A percentile compares a stretch with the other conserved stretches of the same genome.
Evolutionary conservation across 1,140 invertebrate genomes (phyloP).

Genomic region (Drosophila arizonae): DNA sequence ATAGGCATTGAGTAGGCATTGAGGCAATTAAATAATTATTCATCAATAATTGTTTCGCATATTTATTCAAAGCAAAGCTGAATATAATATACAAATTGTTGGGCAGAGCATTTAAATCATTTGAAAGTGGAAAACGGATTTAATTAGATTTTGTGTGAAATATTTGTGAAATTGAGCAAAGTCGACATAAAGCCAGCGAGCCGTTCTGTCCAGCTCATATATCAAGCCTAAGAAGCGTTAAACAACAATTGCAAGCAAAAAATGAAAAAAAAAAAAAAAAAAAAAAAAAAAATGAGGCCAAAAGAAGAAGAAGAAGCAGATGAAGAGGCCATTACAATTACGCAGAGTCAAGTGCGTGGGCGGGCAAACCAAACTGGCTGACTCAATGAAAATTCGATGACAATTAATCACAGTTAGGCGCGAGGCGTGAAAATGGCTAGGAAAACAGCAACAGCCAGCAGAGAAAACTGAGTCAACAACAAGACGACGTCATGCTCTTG

Average conservation of each 20-base stretch:
- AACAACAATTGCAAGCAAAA: conserved; percentile 29
- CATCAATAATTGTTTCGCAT: no score
- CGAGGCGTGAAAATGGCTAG: conserved; percentile 68
- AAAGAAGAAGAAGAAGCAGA: neutral
- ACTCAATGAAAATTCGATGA: conserved; percentile 76
- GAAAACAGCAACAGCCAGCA: conserved; percentile 17
- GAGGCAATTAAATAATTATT: no score
- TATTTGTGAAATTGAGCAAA: conserved; percentile 21
- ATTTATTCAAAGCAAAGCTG: no score
- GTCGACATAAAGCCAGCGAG: conserved; percentile 6
- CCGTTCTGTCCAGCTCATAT: conserved; percentile 38
- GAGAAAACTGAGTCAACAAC: no score
- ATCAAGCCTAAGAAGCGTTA: conserved; percentile 52
- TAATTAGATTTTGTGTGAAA: neutral
- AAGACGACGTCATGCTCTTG: no score
- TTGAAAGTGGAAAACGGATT: neutral
- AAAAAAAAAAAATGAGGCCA: conserved; percentile 3
- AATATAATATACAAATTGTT: neutral
- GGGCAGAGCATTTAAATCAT: neutral
- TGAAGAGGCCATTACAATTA: conserved; percentile 52
- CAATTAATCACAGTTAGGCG: conserved; percentile 76
- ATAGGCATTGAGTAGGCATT: no score
- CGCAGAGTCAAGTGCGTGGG: conserved; percentile 16
- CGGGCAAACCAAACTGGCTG: conserved; percentile 53
- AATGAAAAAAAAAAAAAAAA: conserved; percentile 13